Evolutionary conservation across 2,113 vertebrate species (phyloP), one percentile per base, ranked within the genome.

Genomic region (Lophius piscatorius): DNA sequence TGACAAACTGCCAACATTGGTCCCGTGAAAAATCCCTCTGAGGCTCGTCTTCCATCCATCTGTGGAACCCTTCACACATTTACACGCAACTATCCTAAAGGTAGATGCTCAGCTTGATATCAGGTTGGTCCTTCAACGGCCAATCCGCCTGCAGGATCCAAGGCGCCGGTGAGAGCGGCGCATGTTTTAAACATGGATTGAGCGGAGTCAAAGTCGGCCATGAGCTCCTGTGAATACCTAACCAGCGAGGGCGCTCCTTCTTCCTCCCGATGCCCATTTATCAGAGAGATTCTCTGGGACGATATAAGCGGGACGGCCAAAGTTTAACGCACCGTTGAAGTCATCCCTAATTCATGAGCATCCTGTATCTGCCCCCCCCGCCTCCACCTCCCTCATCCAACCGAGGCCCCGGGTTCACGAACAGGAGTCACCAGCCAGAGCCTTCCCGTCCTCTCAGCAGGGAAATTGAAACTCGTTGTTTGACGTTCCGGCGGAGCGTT

Each of bases 271-370:
- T 63, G 68, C 46, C 77, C 84, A 84, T 89, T 88, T 82, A 82
- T 89, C 85, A 87, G 76, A 6, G 45, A 83, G 88, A 86, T 87
- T 35, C 74, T 81, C 63, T 11, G 36, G 31, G 54, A 48, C 16
- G 81, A 85, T 84, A 85, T 73, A 81, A 51, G 58, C 63, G 8
- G 56, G 33, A 74, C 39, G 63, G 76, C 74, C 74, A 81, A 83
- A 80, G 81, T 85, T 82, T 81, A 84, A 74, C 36, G 73, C 79
- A 75, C 77, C 2, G 38, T 73, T 84, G 80, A 84, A 87, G 63
- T 82, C 80, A 83, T 91, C 76, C 78, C 50, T 82, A 86, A 88
- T 88, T 87, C 87, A 84, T 89, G 82, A 89, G 84, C 76, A 68
- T 72, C 69, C 45, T 50, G n/a, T 86, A 80, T 82, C 81, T 70